Conservation (phyloP, 2,797 vertebrate species). For the Pantherophis alleghaniensis region DNA sequence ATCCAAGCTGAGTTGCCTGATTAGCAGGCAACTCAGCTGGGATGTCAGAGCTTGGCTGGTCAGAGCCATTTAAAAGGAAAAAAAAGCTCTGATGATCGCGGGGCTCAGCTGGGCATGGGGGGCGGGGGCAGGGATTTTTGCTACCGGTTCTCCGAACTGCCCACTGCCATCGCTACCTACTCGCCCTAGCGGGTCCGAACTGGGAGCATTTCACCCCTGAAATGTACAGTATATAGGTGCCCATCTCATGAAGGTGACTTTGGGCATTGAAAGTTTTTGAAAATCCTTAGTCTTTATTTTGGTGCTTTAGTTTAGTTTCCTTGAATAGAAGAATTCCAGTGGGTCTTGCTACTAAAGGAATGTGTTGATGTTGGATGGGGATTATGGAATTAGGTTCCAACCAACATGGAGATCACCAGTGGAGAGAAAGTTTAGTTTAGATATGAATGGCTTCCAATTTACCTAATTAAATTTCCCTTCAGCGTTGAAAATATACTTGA, state of each 20-base stretch:
- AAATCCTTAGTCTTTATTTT: neutral
- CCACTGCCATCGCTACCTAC: too few species aligned
- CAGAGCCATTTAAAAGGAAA: too few species aligned
- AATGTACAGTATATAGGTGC: neutral
- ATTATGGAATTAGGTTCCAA: neutral
- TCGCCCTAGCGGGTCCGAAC: too few species aligned
- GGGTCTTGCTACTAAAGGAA: conserved; percentile 26
- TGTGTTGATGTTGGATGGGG: neutral
- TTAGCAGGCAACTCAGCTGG: too few species aligned
- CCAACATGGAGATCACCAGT: neutral
- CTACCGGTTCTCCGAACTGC: too few species aligned
- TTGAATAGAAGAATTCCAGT: conserved; percentile 17
- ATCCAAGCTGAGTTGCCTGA: too few species aligned
- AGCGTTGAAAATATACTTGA: neutral
- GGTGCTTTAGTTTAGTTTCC: neutral
- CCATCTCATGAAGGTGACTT: neutral
- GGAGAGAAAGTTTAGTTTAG: neutral
- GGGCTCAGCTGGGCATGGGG: too few species aligned
- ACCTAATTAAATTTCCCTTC: neutral
- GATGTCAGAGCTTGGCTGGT: too few species aligned
- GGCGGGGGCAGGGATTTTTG: too few species aligned
- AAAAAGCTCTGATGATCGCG: too few species aligned
- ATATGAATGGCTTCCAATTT: neutral
- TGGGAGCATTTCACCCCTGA: too few species aligned
- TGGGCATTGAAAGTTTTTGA: neutral